Evolutionary conservation across 2,113 vertebrate species (phyloP).

Genomic region (Pygoscelis adeliae): DNA sequence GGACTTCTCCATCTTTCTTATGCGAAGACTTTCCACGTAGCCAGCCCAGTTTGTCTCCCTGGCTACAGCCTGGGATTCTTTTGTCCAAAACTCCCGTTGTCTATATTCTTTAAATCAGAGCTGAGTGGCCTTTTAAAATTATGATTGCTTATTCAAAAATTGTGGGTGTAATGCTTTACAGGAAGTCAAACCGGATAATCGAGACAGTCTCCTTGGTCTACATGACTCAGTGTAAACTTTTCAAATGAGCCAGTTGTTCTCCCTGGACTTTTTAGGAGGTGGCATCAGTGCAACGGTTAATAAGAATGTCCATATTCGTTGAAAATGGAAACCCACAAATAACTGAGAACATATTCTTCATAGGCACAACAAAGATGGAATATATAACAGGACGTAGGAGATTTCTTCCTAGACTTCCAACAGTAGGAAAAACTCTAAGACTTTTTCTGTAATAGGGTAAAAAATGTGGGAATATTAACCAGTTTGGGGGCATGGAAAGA

Average conservation of each 20-base stretch:
- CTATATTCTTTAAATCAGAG: not conserved
- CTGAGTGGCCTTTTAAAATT: not conserved
- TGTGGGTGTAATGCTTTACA: not conserved
- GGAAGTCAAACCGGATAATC: slow-evolving; percentile 3
- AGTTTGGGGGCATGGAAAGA: not conserved
- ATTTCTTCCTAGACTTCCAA: not conserved
- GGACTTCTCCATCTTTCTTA: not conserved
- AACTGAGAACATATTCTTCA: not conserved
- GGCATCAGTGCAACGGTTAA: not conserved
- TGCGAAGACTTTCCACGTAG: not conserved
- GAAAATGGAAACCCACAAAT: not conserved
- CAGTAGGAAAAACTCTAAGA: not conserved
- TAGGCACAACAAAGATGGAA: not conserved
- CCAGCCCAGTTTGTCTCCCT: not conserved
- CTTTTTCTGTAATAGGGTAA: not conserved
- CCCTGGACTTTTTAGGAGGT: not conserved
- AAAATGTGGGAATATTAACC: not conserved
- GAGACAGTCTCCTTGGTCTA: not conserved
- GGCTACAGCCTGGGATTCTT: not conserved
- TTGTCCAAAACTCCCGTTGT: not conserved
- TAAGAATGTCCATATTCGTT: not conserved
- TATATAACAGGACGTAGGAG: not conserved
- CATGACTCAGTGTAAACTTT: not conserved
- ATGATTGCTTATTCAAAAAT: not conserved
- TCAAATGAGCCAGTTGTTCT: not conserved